Base-by-base conservation (phyloP, 2,113 vertebrate species). In the Urocolius indicus region DNA sequence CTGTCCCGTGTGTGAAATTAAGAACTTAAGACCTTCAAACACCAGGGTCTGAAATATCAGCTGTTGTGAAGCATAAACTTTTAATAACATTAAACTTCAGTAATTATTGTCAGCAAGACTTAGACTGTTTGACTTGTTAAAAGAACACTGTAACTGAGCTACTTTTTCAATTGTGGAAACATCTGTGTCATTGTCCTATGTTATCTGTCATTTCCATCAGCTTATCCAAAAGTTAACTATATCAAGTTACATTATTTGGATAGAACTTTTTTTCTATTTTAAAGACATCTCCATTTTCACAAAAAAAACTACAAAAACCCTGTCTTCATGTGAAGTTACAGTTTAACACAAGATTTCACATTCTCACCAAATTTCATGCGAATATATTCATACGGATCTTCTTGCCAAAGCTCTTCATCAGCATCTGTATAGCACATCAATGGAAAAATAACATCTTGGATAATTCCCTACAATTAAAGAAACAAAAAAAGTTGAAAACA, bases 371-470 rank as follows among this genome's bases (percentile, higher is more conserved):
- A 99, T 84, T 99, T 99, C 99, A 99, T 99, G 91, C 99, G 99
- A 95, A 99, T 99, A 96, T 99, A 99, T 96, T 99, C 99, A 23
- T 99, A 99, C 8, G 99, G 99, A 95, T 99, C 99, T 97, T 99
- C 99, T 93, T 99, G 99, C 99, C 99, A 99, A 72, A 99, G 98
- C 88, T 99, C 99, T 87, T 99, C 99, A 97, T 99, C 99, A 59
- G 99, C 99, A 98, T 99, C 99, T 96, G 99, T 99, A 98, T 99
- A 99, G 97, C 99, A 99, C 99, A 99, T 99, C 98, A 99, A 84
- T 67, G 98, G 98, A 94, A 98, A 98, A 97, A 98, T 98, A 97
- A 98, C 98, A 97, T 98, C 98, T 95, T 98, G 98, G 96, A 98
- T 98, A 97, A 98, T 98, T 72, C 98, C 98, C 98, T 98, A 94